These are phyloP conservation scores for Drosophila colorata DNA, from an alignment of 2,888 invertebrate genomes.

Conservation along the genomic window DNA sequence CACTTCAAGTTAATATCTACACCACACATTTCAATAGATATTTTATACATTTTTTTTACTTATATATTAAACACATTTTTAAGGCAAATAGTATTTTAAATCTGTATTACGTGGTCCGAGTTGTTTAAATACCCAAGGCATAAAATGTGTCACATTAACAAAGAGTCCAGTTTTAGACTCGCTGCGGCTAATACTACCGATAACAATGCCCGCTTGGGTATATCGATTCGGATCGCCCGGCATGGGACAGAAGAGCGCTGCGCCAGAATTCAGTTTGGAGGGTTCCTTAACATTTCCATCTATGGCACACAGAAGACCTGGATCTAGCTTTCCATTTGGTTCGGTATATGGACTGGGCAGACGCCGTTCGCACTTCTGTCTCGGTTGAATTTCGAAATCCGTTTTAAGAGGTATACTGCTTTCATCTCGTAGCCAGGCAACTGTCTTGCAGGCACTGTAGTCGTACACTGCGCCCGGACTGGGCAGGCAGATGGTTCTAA, in stretches of 20 bases:
- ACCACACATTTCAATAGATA: no score
- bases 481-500: constrained; percentile 36
- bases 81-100: constrained; percentile 26
- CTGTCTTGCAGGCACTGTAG: constrained; percentile 14
- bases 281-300: neutral
- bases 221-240: constrained; percentile 2
- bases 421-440: constrained; percentile 6
- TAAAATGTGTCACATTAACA: constrained; percentile 27
- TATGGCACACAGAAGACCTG: constrained; percentile 15
- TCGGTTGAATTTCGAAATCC: neutral
- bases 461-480: constrained; percentile 5
- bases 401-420: neutral
- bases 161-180: constrained; percentile 14
- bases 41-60: no score
- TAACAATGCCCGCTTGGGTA: constrained; percentile 30
- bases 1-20: no score
- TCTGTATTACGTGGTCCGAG: constrained; percentile 16
- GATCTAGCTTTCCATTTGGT: no score
- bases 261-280: constrained; percentile 14
- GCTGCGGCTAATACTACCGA: neutral
- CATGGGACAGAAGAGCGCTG: constrained; percentile 37
- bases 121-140: constrained; percentile 41
- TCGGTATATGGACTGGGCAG: neutral
- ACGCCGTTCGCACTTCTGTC: neutral
- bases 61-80: neutral